Percentiles rank a stretch among this genome's conserved stretches.
Conservation (phyloP, 2,888 invertebrate genomes). For the Cancer borealis region DNA sequence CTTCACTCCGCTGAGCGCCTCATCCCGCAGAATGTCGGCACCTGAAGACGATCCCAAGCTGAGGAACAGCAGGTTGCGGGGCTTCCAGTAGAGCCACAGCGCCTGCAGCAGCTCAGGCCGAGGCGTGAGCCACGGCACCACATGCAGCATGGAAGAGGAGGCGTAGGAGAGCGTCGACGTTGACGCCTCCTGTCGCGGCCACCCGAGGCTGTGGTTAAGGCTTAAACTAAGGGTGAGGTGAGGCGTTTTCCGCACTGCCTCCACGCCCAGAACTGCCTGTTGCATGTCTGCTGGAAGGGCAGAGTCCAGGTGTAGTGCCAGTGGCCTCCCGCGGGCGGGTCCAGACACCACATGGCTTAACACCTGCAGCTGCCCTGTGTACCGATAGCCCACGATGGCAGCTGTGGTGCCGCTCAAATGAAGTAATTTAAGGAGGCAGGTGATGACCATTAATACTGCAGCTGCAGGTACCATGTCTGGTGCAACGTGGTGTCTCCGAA, state of each 20-base stretch:
- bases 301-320: constrained; percentile 43
- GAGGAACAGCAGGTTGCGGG: constrained; percentile 13
- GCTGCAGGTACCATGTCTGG: neutral
- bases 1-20: neutral
- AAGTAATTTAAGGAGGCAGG: neutral
- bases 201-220: neutral
- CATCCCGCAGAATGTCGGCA: neutral
- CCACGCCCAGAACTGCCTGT: neutral
- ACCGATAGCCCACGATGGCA: neutral
- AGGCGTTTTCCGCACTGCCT: constrained; percentile 42
- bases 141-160: constrained; percentile 46
- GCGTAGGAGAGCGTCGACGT: neutral
- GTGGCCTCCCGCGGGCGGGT: constrained; percentile 5
- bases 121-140: constrained; percentile 43
- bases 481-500: too few relatives aligned
- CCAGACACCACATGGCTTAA: constrained; percentile 47
- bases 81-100: neutral
- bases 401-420: neutral
- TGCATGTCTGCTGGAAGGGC: constrained; percentile 30
- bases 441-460: neutral
- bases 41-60: neutral
- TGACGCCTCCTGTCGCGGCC: constrained; percentile 1
- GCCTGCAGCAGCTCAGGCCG: neutral
- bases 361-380: neutral
- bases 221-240: constrained; percentile 39